Percentiles rank a stretch among this genome's conserved stretches.
Conservation (phyloP, 2,888 invertebrate species). For the Cylloceria caligata region DNA sequence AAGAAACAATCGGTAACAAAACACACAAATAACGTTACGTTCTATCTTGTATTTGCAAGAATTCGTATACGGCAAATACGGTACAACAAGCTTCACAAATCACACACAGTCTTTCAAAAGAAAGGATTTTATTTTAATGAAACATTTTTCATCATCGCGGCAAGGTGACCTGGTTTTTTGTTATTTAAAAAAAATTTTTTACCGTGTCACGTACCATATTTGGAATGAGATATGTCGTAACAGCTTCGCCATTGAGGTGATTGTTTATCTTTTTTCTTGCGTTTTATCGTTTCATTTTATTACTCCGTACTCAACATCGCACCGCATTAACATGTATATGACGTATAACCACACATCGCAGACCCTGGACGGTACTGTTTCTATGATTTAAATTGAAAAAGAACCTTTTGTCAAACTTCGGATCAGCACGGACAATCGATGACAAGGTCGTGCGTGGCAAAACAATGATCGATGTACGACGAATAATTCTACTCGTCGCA, state of each 20-base stretch:
- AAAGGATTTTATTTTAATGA: conserved; percentile 31
- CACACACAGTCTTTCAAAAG: conserved; percentile 66
- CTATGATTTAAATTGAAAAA: conserved; percentile 41
- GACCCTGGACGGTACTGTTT: conserved; percentile 51
- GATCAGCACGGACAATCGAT: conserved; percentile 55
- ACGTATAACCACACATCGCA: conserved; percentile 44
- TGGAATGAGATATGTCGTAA: conserved; percentile 10
- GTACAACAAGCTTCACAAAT: conserved; percentile 71
- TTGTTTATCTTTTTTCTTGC: conserved; percentile 35
- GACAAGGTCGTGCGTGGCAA: conserved; percentile 34
- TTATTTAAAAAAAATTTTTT: too few relatives aligned
- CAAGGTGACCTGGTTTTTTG: conserved; percentile 51
- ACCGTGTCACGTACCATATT: conserved; percentile 58
- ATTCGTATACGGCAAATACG: conserved; percentile 69
- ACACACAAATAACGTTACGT: conserved; percentile 32
- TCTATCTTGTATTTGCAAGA: conserved; percentile 41
- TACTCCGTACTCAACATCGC: conserved; percentile 44
- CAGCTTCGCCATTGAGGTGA: conserved; percentile 20
- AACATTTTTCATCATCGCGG: conserved; percentile 27
- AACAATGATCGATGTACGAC: conserved; percentile 36
- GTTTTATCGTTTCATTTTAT: conserved; percentile 33
- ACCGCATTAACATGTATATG: conserved; percentile 50
- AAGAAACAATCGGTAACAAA: conserved; percentile 44
- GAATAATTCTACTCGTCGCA: conserved; percentile 49
- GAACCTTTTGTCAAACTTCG: conserved; percentile 48